Base-by-base conservation (phyloP, 2,888 invertebrate genomes). In the Idaea biselata region DNA sequence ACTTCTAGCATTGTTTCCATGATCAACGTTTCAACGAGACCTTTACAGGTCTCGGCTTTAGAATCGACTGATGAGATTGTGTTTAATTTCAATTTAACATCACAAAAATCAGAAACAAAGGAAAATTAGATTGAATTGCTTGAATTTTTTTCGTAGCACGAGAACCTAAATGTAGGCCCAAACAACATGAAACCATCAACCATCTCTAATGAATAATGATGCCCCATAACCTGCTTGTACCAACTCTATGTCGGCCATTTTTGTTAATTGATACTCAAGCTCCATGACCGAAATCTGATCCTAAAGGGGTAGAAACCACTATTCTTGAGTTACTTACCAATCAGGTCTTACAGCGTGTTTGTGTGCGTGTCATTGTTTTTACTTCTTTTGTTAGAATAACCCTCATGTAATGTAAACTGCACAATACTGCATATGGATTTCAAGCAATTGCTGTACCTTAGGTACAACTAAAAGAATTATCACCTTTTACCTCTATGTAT, bases 221-320 rank as follows among this genome's bases (percentile, higher is more conserved):
- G 55, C 32, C 58, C 61, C 62, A 61, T 64, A 60, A 58, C 62
- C 60, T 60, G 64, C 64, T 60, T 62, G 62, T 61, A 58, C 18
- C 7, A 55, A 31, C 17, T 58, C 25, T 16, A 60, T 64, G 72
- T 72, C 81, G 79, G 83, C 83, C 83, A 83, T 83, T 80, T 83
- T 83, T 74, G 80, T 78, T 82, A 78, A 83, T 71, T 79, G 82
- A 83, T 82, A 83, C 80, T 71, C 72, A 61, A 74, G 79, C 78
- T 83, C 82, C 76, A 80, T 83, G 74, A 80, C 83, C 73, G 83
- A 73, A 82, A 83, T 72, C 69, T 74, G 80, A 83, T 79, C 81
- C 78, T 69, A 71, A 71, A 75, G 82, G 83, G 83, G 81, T 77
- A 76, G 76, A 75, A 69, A 70, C 69, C 69, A 73, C 74, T 77